phyloP scores from a whole-genome alignment of 2,113 vertebrate species.

The Haplochromis burtoni region DNA sequence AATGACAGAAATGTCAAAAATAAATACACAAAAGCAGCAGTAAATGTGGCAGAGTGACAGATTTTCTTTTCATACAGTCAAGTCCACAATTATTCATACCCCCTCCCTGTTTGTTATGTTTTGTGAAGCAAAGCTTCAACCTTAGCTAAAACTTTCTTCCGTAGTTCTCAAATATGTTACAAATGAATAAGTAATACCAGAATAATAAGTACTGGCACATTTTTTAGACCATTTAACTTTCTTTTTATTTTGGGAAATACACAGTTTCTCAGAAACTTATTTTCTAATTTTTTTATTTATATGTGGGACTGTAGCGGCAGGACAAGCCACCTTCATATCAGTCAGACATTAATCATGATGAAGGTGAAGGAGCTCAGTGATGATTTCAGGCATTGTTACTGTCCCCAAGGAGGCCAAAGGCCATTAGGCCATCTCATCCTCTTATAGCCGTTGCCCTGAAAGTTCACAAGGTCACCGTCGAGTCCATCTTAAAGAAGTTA shows the following conservation, averaged over 20 bases:
- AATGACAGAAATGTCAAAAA: background rate
- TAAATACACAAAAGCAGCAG: background rate
- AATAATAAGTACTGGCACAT: background rate
- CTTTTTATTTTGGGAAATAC: background rate
- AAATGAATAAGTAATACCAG: background rate
- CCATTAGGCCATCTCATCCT: background rate
- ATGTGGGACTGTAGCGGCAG: background rate
- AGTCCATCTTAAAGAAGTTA: background rate
- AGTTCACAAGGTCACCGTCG: background rate
- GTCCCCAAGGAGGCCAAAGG: background rate
- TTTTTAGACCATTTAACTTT: background rate
- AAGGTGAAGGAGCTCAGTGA: background rate
- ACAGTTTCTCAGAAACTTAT: background rate
- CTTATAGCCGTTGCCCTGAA: background rate
- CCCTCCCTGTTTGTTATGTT: background rate
- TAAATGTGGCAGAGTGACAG: background rate
- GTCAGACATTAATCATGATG: background rate
- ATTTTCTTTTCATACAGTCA: background rate
- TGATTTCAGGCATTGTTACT: background rate
- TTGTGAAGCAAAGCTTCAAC: background rate
- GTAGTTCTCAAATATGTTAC: background rate
- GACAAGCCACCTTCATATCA: background rate
- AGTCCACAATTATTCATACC: background rate
- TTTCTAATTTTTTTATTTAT: background rate
- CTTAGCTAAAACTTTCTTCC: background rate